Conservation (phyloP, 1,140 invertebrate genomes). For the Polypedilum vanderplanki region DNA sequence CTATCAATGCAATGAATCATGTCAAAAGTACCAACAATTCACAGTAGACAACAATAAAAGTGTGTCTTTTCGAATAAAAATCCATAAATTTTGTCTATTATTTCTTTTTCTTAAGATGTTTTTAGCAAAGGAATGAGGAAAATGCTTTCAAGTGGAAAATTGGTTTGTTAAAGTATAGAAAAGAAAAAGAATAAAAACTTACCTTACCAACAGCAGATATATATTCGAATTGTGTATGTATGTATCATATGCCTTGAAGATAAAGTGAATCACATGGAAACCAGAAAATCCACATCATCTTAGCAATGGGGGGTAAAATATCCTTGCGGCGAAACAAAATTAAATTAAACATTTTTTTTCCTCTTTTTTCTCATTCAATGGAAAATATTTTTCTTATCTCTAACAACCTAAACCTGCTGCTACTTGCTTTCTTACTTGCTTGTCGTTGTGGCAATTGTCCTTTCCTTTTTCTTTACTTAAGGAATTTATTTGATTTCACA, state of each 20-base stretch:
- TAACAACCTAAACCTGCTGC: slow-evolving; percentile 14
- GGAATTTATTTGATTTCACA: background rate
- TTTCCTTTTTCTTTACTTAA: slow-evolving; percentile 15
- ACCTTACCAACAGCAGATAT: slow-evolving; percentile 10
- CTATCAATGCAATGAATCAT: no score
- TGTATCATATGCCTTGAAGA: slow-evolving; percentile 5
- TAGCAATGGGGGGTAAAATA: background rate
- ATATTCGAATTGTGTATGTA: background rate
- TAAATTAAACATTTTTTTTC: slow-evolving; percentile 15
- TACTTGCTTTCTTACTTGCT: background rate
- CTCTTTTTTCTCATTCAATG: background rate
- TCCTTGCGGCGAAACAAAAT: slow-evolving; percentile 10
- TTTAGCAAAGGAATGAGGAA: background rate
- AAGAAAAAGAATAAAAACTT: background rate
- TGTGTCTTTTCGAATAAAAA: no score
- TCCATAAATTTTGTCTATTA: no score
- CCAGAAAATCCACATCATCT: background rate
- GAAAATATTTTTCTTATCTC: slow-evolving; percentile 6
- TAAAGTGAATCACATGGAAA: slow-evolving; percentile 10
- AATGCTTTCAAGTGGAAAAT: background rate
- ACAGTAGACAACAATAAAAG: no score
- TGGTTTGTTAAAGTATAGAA: background rate
- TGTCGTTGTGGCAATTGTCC: background rate
- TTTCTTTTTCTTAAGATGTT: background rate
- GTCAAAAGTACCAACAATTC: no score